Evolutionary conservation across 1,140 invertebrate genomes (phyloP), one percentile per base, ranked within the genome.

Genomic region (Brachionus rubens): DNA sequence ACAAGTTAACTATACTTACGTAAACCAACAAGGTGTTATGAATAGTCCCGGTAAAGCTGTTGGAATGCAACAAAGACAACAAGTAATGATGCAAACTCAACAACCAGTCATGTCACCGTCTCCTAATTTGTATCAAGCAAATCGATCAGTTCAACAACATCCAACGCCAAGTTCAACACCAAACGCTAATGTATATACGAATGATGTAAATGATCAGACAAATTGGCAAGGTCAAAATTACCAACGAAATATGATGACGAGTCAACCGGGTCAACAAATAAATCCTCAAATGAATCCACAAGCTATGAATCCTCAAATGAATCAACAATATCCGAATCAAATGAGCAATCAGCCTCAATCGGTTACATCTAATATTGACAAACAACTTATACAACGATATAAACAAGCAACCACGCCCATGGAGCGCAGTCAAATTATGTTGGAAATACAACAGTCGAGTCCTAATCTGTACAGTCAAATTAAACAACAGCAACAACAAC

Each of bases 381-480:
- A 16, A n/a, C 30, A 59, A 36, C 30, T 59, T n/a, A 59, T 59
- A 33, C 54, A 59, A 40, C 30, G 30, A 19, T 59, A 59, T 16
- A 59, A 19, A 36, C 54, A 59, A 59, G 54, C 54, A 14, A 40
- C 24, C 16, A 36, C 30, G 12, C 33, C 28, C 2, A 14, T 33
- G 3, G 54, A 59, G 7, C 54, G 54, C 16, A 59, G 19, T 36
- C 54, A 59, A 59, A 59, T 59, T 19, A 28, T 59, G 14, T n/a
- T 36, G 12, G 54, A 59, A 59, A 59, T 59, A 3, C 30, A 59
- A 59, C 28, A 59, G 30, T 16, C 54, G 10, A 59, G 54, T 36
- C 54, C 54, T 5, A 36, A 36, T 36, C 36, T 59, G 30, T 59
- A 36, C 54, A 41, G 36, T 36, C 54, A 59, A 33, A 59, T 59